Percentiles rank a stretch among this genome's conserved stretches.
phyloP scores from a whole-genome alignment of 2,113 vertebrate genomes.

The Dipodomys stephensi region DNA sequence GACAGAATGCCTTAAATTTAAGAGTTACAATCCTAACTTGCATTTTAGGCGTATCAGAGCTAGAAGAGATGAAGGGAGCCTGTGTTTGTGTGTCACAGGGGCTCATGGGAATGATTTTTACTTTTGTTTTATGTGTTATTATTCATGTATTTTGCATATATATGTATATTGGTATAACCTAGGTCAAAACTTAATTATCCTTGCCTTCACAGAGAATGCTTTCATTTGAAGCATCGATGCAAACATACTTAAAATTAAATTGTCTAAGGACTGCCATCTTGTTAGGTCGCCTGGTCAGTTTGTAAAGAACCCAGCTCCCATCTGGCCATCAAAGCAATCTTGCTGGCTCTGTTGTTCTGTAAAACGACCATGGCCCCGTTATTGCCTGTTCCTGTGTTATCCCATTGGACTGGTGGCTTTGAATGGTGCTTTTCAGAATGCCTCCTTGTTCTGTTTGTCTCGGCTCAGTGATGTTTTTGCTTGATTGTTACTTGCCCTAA shows the following conservation, averaged over 20 bases:
- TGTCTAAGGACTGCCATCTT: not conserved
- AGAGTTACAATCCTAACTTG: no score
- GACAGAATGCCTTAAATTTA: no score
- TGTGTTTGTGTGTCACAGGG: not conserved
- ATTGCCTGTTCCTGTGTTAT: accelerated
- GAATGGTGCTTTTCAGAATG: not conserved
- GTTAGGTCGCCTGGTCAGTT: not conserved
- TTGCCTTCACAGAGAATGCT: not conserved
- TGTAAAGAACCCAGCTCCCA: not conserved
- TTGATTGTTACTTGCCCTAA: not conserved
- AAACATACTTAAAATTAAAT: not conserved
- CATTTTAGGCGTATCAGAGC: not conserved
- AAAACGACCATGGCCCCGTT: not conserved
- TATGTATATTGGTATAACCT: not conserved
- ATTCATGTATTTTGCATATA: not conserved
- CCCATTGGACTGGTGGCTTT: not conserved
- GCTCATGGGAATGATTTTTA: not conserved
- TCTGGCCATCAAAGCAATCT: not conserved
- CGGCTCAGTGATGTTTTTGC: not conserved
- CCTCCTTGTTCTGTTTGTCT: not conserved
- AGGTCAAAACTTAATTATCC: not conserved
- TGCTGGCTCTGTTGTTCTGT: no score
- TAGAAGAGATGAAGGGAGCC: not conserved
- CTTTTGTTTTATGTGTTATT: not conserved
- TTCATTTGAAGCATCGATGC: not conserved